These are phyloP conservation scores for Sinotaia quadrata DNA, from an alignment of 2,888 invertebrate species.

Conservation along the genomic window DNA sequence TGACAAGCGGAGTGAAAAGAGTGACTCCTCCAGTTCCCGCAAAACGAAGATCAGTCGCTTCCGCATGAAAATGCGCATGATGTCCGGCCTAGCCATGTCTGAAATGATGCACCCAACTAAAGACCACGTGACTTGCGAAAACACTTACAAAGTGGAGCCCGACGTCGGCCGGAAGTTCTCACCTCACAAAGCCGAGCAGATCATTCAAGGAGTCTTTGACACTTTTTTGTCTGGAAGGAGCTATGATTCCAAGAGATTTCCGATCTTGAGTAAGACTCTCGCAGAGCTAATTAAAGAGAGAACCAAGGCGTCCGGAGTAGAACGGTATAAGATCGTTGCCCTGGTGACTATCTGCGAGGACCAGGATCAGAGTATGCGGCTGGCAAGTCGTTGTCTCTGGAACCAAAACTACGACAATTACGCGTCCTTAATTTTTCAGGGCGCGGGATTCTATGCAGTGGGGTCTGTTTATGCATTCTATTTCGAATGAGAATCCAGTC, in stretches of 20 bases:
- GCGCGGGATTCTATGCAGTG: conserved; percentile 50
- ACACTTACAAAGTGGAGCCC: conserved; percentile 55
- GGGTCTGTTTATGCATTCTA: conserved; percentile 57
- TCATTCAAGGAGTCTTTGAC: conserved; percentile 49
- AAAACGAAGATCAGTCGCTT: conserved; percentile 24
- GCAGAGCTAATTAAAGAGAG: conserved; percentile 59
- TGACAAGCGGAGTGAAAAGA: conserved; percentile 35
- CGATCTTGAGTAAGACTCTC: conserved; percentile 52
- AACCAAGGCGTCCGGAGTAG: conserved; percentile 50
- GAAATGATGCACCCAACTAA: conserved; percentile 9
- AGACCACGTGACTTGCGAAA: conserved; percentile 42
- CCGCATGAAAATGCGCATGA: conserved; percentile 32
- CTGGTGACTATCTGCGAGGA: conserved; percentile 56
- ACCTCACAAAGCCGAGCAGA: conserved; percentile 47
- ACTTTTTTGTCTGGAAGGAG: conserved; percentile 50
- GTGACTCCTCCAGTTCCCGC: conserved; percentile 14
- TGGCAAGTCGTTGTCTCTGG: conserved; percentile 58
- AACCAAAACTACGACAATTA: conserved; percentile 52
- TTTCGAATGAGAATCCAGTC: conserved; percentile 15
- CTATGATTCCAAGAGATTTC: conserved; percentile 56
- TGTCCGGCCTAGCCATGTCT: conserved; percentile 30
- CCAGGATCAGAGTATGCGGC: conserved; percentile 49
- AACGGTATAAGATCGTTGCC: conserved; percentile 52
- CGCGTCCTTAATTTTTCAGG: conserved; percentile 53
- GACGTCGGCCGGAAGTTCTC: conserved; percentile 44